Percentiles rank a stretch among this genome's conserved stretches.
phyloP scores from a whole-genome alignment of 2,113 vertebrate genomes.

The Grammomys dolichurus region DNA sequence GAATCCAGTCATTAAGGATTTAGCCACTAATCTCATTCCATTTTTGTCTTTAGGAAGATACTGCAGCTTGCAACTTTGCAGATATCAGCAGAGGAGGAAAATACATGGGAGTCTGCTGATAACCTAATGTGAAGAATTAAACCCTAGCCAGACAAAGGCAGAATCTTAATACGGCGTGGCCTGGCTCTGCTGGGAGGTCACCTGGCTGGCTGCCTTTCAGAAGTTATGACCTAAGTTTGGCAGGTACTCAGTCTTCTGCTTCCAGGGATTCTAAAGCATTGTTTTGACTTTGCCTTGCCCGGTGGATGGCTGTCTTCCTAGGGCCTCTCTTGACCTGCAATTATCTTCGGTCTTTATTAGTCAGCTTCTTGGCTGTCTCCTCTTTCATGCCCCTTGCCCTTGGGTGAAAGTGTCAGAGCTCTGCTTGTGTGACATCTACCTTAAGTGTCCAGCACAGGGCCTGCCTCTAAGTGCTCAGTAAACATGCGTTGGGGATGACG shows the following conservation, averaged over 20 bases:
- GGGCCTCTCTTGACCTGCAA: neutral
- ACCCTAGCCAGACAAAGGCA: slow-evolving; percentile 64
- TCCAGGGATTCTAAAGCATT: neutral
- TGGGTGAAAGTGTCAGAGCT: neutral
- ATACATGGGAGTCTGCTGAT: slow-evolving; percentile 71
- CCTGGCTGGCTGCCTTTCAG: neutral
- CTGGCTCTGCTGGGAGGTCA: slow-evolving; percentile 33
- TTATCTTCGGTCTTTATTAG: neutral
- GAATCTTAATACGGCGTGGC: slow-evolving; percentile 54
- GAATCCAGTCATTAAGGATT: slow-evolving; percentile 86
- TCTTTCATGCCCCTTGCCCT: too few species aligned
- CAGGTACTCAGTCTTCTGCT: neutral
- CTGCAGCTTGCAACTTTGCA: slow-evolving; percentile 72
- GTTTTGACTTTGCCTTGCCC: neutral
- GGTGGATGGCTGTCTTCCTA: neutral
- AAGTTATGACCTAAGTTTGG: neutral
- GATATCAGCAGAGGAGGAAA: slow-evolving; percentile 67
- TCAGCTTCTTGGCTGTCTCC: neutral
- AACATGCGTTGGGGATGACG: neutral
- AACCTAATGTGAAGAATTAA: slow-evolving; percentile 70
- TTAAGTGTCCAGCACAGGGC: neutral
- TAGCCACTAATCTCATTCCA: slow-evolving; percentile 85
- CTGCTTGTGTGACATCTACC: neutral
- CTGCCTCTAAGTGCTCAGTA: neutral
- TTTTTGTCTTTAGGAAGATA: slow-evolving; percentile 80